These are phyloP conservation scores for Penaeus monodon DNA, from an alignment of 2,888 invertebrate species.

Conservation along the genomic window DNA sequence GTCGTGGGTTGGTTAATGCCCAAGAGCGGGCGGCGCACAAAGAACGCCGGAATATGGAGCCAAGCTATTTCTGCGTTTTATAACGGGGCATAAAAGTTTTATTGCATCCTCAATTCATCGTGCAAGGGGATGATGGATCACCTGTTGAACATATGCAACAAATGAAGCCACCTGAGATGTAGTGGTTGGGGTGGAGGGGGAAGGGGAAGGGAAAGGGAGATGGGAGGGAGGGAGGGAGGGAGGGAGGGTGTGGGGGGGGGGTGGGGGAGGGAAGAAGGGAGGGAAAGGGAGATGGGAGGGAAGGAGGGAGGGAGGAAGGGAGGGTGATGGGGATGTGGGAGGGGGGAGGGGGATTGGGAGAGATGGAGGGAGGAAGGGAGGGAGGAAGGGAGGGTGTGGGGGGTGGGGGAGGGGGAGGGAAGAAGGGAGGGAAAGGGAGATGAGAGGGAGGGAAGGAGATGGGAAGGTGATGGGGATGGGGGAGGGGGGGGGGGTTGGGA, in stretches of 20 bases:
- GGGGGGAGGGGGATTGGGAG: background rate
- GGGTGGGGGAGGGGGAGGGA: background rate
- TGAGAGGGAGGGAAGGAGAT: background rate
- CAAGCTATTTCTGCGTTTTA: slow-evolving; percentile 39
- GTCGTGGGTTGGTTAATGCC: slow-evolving; percentile 38
- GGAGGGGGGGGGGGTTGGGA: background rate
- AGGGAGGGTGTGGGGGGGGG: background rate
- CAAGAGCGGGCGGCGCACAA: slow-evolving; percentile 34
- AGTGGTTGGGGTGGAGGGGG: background rate
- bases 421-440: background rate
- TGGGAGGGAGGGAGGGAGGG: background rate
- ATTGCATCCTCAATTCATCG: slow-evolving; percentile 57
- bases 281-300: background rate
- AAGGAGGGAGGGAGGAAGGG: background rate
- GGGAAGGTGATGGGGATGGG: background rate
- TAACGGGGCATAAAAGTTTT: slow-evolving; percentile 56
- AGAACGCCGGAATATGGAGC: slow-evolving; percentile 39
- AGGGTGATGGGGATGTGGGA: background rate
- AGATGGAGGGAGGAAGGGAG: background rate
- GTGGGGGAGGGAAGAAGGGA: background rate
- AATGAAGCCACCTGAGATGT: slow-evolving; percentile 37
- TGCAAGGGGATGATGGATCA: slow-evolving; percentile 54
- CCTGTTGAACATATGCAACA: slow-evolving; percentile 57
- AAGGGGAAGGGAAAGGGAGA: background rate
- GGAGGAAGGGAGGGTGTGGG: background rate